Percentiles rank a stretch among this genome's conserved stretches.
Conservation (phyloP, 92 coral and sea anemone genomes). For the Porites divaricata region DNA sequence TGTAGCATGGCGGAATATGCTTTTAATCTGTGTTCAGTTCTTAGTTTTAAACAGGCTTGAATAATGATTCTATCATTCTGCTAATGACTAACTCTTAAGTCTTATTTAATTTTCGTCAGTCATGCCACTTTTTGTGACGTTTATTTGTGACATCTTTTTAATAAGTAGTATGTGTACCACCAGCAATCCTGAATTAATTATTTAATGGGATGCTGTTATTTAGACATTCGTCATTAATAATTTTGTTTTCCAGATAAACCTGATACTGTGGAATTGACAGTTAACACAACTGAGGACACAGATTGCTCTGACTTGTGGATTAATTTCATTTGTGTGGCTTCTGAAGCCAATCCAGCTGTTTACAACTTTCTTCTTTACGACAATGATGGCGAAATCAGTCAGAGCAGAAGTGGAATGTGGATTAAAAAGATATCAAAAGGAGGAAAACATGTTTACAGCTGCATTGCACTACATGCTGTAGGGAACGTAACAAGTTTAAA, state of each 20-base stretch:
- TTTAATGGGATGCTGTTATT: too few relatives aligned
- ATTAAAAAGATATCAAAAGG: not conserved
- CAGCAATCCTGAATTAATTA: too few relatives aligned
- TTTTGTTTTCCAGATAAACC: not conserved
- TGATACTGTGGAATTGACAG: not conserved
- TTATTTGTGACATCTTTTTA: too few relatives aligned
- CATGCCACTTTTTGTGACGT: too few relatives aligned
- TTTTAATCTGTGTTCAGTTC: too few relatives aligned
- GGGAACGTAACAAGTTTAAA: not conserved
- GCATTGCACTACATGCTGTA: not conserved
- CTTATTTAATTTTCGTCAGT: too few relatives aligned
- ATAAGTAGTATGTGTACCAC: too few relatives aligned
- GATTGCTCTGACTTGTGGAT: conserved; percentile 7
- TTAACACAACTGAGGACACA: conserved; percentile 6
- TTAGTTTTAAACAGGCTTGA: too few relatives aligned
- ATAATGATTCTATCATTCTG: too few relatives aligned
- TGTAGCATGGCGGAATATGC: too few relatives aligned
- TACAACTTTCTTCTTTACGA: not conserved
- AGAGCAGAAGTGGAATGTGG: not conserved
- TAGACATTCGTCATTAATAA: too few relatives aligned
- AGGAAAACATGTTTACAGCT: not conserved
- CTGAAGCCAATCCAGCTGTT: conserved; percentile 9
- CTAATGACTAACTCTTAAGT: too few relatives aligned
- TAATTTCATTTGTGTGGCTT: conserved; percentile 11
- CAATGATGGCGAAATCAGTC: not conserved